phyloP scores from a whole-genome alignment of 2,797 vertebrate species.

The Darevskia nairensis region DNA sequence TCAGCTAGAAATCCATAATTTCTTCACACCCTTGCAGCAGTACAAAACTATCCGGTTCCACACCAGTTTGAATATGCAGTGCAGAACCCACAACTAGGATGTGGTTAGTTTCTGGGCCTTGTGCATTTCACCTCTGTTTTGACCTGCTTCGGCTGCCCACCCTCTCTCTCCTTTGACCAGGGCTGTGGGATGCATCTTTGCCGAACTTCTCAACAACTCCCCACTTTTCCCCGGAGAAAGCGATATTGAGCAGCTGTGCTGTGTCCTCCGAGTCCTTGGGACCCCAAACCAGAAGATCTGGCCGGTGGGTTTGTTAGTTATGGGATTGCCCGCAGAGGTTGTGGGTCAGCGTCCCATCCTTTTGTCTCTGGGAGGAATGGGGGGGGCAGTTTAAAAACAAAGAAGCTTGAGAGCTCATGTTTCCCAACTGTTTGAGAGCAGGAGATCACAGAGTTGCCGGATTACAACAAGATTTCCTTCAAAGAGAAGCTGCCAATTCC shows the following conservation, averaged over 20 bases:
- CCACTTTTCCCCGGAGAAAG: constrained; percentile 93
- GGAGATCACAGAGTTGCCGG: constrained; percentile 89
- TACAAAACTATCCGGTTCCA: neutral
- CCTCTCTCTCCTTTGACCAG: constrained; percentile 66
- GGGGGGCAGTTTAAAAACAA: neutral
- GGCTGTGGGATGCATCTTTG: constrained; percentile 92
- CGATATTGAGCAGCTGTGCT: constrained; percentile 93
- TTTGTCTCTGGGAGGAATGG: neutral
- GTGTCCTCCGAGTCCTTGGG: constrained; percentile 90
- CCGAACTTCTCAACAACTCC: constrained; percentile 90
- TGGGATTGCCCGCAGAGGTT: neutral
- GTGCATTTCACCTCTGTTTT: too few relatives aligned
- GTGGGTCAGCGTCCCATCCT: too few relatives aligned
- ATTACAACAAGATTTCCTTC: constrained; percentile 94
- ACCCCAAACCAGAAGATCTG: constrained; percentile 86
- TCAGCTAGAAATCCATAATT: neutral
- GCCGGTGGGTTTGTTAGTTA: constrained; percentile 79
- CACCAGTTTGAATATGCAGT: neutral
- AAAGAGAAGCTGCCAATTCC: constrained; percentile 89
- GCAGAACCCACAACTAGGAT: neutral
- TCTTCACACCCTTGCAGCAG: neutral
- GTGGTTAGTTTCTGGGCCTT: neutral
- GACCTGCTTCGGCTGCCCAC: neutral
- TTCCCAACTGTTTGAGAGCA: constrained; percentile 44
- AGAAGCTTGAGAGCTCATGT: neutral